phyloP scores from a whole-genome alignment of 2,888 invertebrate genomes.

The Lumbricus terrestris region DNA sequence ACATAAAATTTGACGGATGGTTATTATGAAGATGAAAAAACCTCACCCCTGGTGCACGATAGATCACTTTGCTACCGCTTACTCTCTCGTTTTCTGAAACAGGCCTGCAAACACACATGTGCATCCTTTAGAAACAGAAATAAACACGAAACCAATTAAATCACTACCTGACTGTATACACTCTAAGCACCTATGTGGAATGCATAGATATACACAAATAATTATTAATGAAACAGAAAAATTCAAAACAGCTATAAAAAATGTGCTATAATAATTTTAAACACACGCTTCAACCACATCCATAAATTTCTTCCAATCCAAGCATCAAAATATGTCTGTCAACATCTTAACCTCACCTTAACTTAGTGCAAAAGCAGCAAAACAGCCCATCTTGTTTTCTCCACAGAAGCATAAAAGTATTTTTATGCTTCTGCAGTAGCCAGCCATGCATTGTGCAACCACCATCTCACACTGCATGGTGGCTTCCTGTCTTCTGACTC shows the following conservation, averaged over 20 bases:
- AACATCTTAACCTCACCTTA: too few relatives aligned
- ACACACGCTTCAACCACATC: too few relatives aligned
- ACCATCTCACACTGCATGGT: not conserved
- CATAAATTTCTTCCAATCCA: too few relatives aligned
- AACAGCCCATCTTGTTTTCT: not conserved
- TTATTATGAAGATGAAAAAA: not conserved
- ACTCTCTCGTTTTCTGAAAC: constrained; percentile 46
- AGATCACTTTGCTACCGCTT: constrained; percentile 47
- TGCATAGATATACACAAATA: not conserved
- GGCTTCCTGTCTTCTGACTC: too few relatives aligned
- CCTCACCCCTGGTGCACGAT: constrained; percentile 50
- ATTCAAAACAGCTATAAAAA: too few relatives aligned
- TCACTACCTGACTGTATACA: not conserved
- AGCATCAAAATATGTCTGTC: too few relatives aligned
- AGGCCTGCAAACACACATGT: constrained; percentile 44
- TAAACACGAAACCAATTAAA: not conserved
- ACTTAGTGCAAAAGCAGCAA: not conserved
- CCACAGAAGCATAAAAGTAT: not conserved
- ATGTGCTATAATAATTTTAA: too few relatives aligned
- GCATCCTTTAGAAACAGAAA: not conserved
- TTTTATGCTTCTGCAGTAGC: too few relatives aligned
- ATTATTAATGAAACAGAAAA: too few relatives aligned
- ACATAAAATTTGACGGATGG: not conserved
- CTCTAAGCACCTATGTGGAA: too few relatives aligned
- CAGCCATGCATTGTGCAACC: too few relatives aligned